Conservation (phyloP, 2,797 vertebrate genomes). For the Typhlichthys eigenmanni region DNA sequence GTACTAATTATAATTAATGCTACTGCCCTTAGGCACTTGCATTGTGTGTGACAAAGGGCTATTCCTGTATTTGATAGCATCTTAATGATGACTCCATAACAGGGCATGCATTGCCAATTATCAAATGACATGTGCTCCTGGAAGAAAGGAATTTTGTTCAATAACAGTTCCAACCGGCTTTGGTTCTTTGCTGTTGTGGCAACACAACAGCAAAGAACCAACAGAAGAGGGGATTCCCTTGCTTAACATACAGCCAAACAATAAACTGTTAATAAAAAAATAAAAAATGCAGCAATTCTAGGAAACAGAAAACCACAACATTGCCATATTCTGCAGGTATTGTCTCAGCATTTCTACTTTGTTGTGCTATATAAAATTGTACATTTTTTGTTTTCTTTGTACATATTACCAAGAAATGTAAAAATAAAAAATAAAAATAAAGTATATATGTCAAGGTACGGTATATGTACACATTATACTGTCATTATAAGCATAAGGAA, state of each 20-base stretch:
- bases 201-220: constrained; percentile 25
- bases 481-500: constrained; percentile 26
- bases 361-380: background rate
- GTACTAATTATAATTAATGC: constrained; percentile 32
- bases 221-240: constrained; percentile 30
- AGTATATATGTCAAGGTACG: background rate
- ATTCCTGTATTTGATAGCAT: constrained; percentile 25
- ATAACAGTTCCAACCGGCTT: constrained; percentile 24
- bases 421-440: too few relatives aligned
- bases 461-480: background rate
- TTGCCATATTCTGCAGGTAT: background rate
- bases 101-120: constrained; percentile 29
- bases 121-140: constrained; percentile 22
- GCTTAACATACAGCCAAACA: constrained; percentile 9
- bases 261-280: constrained; percentile 14
- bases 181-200: constrained; percentile 19
- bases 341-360: background rate
- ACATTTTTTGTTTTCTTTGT: too few relatives aligned
- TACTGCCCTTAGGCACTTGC: constrained; percentile 20
- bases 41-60: constrained; percentile 7
- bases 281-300: background rate
- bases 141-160: constrained; percentile 12
- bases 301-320: constrained; percentile 6
- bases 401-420: too few relatives aligned
- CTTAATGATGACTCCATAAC: constrained; percentile 26